Evolutionary conservation across 2,113 vertebrate species (phyloP).

Genomic region (Myocastor coypus): DNA sequence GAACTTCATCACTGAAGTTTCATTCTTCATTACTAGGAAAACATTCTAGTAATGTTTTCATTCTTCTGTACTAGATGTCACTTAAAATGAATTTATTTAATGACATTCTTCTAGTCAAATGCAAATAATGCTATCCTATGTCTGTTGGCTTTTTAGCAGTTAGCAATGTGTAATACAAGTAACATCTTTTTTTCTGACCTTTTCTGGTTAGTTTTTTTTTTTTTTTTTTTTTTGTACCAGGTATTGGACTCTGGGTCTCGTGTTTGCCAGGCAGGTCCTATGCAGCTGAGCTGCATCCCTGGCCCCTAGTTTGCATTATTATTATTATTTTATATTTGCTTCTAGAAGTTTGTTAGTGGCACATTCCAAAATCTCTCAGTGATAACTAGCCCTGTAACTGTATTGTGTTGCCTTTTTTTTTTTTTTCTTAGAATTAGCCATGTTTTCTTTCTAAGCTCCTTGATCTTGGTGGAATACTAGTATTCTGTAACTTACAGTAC

Average conservation of each 20-base stretch:
- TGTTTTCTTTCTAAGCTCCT: constrained; percentile 50
- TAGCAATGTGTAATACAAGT: not conserved
- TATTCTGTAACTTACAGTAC: constrained; percentile 4
- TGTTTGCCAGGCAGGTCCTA: no score
- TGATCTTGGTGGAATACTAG: constrained; percentile 46
- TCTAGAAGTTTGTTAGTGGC: constrained; percentile 54
- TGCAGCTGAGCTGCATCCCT: no score
- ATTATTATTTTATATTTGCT: not conserved
- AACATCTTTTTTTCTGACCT: constrained; percentile 1
- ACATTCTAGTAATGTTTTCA: not conserved
- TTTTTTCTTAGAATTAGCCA: constrained; percentile 45
- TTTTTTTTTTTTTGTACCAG: constrained; percentile 16
- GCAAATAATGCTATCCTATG: constrained; percentile 34
- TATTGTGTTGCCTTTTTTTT: constrained; percentile 53
- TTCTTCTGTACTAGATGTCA: constrained; percentile 55
- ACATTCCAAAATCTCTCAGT: constrained; percentile 31
- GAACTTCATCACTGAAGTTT: not conserved
- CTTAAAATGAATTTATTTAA: constrained; percentile 45
- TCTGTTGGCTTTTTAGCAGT: constrained; percentile 9
- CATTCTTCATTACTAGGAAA: not conserved
- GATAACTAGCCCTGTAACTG: constrained; percentile 30
- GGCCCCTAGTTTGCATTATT: not conserved
- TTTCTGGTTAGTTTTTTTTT: not conserved
- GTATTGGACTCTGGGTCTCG: no score
- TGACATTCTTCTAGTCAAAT: constrained; percentile 37